Evolutionary conservation across 2,113 vertebrate species (phyloP).

Genomic region (Chlorocebus sabaeus): DNA sequence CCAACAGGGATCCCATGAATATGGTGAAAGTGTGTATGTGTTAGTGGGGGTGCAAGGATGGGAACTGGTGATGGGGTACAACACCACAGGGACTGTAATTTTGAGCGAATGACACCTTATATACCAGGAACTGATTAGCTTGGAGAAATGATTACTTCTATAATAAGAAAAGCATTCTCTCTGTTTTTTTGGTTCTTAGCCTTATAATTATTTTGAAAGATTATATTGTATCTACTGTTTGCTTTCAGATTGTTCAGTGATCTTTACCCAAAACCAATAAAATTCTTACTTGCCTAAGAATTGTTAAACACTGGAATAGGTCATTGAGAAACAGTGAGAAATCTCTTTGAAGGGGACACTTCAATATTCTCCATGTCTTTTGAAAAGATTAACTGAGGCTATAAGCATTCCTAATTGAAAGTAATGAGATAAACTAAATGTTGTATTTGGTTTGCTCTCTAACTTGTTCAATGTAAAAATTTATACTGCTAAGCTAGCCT

Average conservation of each 20-base stretch:
- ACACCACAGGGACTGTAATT: too few species aligned
- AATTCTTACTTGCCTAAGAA: not conserved
- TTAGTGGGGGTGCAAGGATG: rapidly evolving
- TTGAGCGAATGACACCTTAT: not conserved
- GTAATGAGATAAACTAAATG: not conserved
- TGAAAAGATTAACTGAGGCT: not conserved
- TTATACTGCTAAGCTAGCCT: not conserved
- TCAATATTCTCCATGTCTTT: not conserved
- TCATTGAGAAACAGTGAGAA: not conserved
- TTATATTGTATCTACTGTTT: not conserved
- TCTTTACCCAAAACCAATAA: not conserved
- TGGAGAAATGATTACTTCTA: not conserved
- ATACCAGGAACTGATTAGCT: not conserved
- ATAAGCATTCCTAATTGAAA: not conserved
- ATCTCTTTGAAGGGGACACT: not conserved
- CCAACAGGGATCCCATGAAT: not conserved
- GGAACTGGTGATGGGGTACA: rapidly evolving
- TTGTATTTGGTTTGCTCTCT: not conserved
- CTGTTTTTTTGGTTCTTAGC: not conserved
- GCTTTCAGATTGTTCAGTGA: not conserved
- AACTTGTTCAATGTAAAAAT: not conserved
- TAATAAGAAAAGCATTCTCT: not conserved
- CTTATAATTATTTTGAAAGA: not conserved
- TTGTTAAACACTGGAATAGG: not conserved
- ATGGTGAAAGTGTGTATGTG: not conserved